Evolutionary conservation across 2,797 vertebrate genomes (phyloP).

Genomic region (Arremon brunneinucha): DNA sequence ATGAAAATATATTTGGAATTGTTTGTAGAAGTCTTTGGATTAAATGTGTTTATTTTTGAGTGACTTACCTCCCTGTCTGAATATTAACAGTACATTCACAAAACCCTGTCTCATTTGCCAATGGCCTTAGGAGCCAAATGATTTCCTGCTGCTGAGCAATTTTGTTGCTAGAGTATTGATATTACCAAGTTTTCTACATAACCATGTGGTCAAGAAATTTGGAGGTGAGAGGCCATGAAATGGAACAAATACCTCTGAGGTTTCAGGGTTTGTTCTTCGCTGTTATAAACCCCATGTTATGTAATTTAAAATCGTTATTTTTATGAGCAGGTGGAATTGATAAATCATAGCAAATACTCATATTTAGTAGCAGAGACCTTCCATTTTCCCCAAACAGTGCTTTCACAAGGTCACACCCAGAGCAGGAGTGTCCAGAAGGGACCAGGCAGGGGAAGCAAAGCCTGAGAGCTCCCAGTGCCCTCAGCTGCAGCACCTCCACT

Average conservation of each 20-base stretch:
- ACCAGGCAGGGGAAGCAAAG: not conserved
- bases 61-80: not conserved
- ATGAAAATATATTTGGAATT: not conserved
- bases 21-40: not conserved
- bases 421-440: not conserved
- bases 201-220: not conserved
- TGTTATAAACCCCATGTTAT: not conserved
- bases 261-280: not conserved
- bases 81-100: not conserved
- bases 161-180: not conserved
- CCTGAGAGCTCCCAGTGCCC: not conserved
- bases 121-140: not conserved
- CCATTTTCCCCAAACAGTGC: rapidly evolving
- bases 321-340: not conserved
- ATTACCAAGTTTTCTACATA: not conserved
- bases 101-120: not conserved
- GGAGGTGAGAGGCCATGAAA: not conserved
- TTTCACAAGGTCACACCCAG: not conserved
- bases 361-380: not conserved
- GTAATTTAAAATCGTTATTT: not conserved
- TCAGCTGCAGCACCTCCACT: not conserved
- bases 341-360: not conserved
- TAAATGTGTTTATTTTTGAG: not conserved
- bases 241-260: not conserved
- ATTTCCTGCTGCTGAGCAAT: not conserved